phyloP scores from a whole-genome alignment of 2,797 vertebrate genomes.

The Merluccius polli region DNA sequence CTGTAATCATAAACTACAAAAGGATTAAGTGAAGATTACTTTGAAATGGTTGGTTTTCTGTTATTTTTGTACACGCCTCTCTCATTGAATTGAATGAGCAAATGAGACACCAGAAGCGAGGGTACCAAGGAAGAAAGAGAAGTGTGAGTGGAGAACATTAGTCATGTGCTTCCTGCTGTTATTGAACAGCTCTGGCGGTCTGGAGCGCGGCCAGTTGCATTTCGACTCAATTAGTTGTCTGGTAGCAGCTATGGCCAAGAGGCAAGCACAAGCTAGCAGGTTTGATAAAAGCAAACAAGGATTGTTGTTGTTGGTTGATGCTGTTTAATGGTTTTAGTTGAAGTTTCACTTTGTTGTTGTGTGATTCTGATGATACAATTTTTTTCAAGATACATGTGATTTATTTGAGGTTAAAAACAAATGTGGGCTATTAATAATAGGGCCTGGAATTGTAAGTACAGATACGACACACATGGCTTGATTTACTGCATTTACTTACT shows the following conservation, averaged over 20 bases:
- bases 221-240: conserved; percentile 60
- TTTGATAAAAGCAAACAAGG: conserved; percentile 12
- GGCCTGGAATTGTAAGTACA: too few species aligned
- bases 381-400: neutral
- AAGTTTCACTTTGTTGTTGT: neutral
- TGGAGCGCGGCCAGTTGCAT: conserved; percentile 48
- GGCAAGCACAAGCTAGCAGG: conserved; percentile 27
- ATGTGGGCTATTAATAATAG: neutral
- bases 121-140: conserved; percentile 12
- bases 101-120: neutral
- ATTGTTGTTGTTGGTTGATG: conserved; percentile 6
- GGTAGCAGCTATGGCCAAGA: conserved; percentile 27
- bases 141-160: conserved; percentile 49
- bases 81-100: neutral
- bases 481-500: neutral
- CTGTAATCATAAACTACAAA: neutral
- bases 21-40: neutral
- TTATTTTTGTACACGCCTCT: neutral
- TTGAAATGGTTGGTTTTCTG: neutral
- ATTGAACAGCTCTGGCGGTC: conserved; percentile 39
- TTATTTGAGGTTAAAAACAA: neutral
- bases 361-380: too few species aligned
- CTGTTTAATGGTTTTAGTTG: neutral
- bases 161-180: conserved; percentile 62
- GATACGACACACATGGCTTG: too few species aligned